Evolutionary conservation across 2,888 invertebrate genomes (phyloP), one percentile per base, ranked within the genome.

Genomic region (Lasioglossum lativentre): DNA sequence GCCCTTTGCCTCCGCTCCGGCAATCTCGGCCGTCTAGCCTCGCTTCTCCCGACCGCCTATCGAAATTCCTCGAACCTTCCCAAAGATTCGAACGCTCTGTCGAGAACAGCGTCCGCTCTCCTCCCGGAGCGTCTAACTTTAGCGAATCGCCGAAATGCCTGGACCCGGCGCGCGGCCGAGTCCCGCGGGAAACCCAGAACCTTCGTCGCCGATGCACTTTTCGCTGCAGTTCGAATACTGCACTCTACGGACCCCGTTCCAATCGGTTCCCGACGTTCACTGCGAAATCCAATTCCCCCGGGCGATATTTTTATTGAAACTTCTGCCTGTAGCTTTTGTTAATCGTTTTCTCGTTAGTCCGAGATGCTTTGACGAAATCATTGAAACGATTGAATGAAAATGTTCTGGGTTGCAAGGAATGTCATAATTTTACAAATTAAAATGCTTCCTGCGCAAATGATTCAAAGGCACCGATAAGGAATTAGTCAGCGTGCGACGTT

Each of bases 1-100:
- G 68, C 68, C 68, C 68, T 68, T 68, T 68, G 23, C 23, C 68
- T n/a, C 12, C n/a, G 38, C n/a, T 68, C 23, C 38, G 10, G 34
- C 40, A 34, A 34, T 23, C 68, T 40, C 16, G 14, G 23, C 42
- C 45, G 34, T 34, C 42, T 75, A 52, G 40, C n/a, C 34, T 34
- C 42, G 23, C 40, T n/a, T 30, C 23, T 16, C 34, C 30, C n/a
- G 16, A 19, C 34, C 76, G 59, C 42, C 81, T 63, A 56, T 82
- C 80, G 72, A 80, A 56, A 83, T 80, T 83, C 83, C 81, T 75
- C 47, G 38, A 27, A 47, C 59, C 23, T 78, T 42, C 52, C 78
- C 34, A 42, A 34, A 42, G 66, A 66, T 75, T 78, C 82, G 45
- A 8, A 4, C 38, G 8, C 52, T 68, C 66, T 10, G 81, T 56